phyloP scores from a whole-genome alignment of 1,140 invertebrate genomes.

The Rhyacophila brunnea region DNA sequence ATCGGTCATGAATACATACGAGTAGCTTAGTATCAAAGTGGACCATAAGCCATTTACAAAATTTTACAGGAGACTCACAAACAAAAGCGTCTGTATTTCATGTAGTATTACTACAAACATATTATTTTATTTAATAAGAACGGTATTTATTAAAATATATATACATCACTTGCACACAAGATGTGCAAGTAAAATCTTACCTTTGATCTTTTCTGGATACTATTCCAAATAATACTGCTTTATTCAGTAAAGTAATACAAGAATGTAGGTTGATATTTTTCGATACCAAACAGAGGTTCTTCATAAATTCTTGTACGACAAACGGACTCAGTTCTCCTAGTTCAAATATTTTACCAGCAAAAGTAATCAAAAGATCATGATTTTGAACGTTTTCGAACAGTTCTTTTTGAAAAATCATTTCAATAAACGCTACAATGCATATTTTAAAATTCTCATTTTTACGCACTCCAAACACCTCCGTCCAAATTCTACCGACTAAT shows the following conservation, averaged over 20 bases:
- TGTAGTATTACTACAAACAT: too few relatives aligned
- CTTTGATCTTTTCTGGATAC: constrained; percentile 31
- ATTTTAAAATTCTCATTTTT: constrained; percentile 33
- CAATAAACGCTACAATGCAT: constrained; percentile 18
- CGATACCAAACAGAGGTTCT: neutral
- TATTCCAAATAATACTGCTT: constrained; percentile 21
- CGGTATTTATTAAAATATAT: too few relatives aligned
- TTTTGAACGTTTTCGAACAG: constrained; percentile 4
- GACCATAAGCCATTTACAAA: too few relatives aligned
- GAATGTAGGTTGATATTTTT: constrained; percentile 1
- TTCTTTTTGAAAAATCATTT: constrained; percentile 23
- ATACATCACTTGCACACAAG: too few relatives aligned
- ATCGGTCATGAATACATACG: too few relatives aligned
- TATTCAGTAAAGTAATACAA: constrained; percentile 7
- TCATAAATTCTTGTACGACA: constrained; percentile 17
- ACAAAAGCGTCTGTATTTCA: too few relatives aligned
- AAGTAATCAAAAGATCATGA: constrained; percentile 10
- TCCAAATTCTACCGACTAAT: constrained; percentile 24
- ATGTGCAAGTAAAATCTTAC: too few relatives aligned
- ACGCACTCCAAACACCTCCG: constrained; percentile 23
- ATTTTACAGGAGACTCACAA: too few relatives aligned
- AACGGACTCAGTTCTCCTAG: constrained; percentile 24
- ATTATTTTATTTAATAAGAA: too few relatives aligned
- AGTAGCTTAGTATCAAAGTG: too few relatives aligned
- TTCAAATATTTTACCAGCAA: constrained; percentile 23